These are phyloP conservation scores for Epinotia ramella DNA, from an alignment of 2,888 invertebrate species.

Conservation along the genomic window DNA sequence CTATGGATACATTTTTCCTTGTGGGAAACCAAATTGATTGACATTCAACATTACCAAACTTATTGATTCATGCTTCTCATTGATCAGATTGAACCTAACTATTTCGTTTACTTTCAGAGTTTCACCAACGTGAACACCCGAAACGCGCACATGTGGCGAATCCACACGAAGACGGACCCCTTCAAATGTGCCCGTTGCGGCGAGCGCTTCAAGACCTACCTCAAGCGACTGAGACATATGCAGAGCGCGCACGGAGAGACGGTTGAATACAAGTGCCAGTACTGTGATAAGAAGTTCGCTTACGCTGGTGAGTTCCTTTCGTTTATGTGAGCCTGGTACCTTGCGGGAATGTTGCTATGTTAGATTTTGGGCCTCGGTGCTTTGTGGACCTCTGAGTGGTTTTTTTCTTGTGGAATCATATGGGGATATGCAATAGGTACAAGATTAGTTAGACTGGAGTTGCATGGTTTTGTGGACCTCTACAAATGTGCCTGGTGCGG, in stretches of 20 bases:
- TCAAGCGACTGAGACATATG: constrained; percentile 33
- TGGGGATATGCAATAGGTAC: too few species aligned
- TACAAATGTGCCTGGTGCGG: constrained; percentile 32
- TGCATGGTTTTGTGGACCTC: too few species aligned
- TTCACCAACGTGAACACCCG: constrained; percentile 36
- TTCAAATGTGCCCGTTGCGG: constrained; percentile 33
- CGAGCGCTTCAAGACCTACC: constrained; percentile 29
- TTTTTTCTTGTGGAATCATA: too few species aligned
- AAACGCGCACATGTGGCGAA: constrained; percentile 37
- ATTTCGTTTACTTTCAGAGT: constrained; percentile 8
- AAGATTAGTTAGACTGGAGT: too few species aligned
- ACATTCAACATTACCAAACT: too few species aligned
- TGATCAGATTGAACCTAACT: background rate
- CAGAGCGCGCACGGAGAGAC: constrained; percentile 16
- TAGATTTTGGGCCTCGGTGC: too few species aligned
- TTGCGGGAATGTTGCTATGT: too few species aligned
- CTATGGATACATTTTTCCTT: too few species aligned
- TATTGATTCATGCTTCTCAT: too few species aligned
- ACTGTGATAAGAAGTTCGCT: constrained; percentile 31
- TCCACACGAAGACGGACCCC: constrained; percentile 27
- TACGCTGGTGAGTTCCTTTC: constrained; percentile 30
- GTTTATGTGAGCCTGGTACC: background rate
- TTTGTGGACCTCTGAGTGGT: too few species aligned
- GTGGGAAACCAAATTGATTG: too few species aligned
- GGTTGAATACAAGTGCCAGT: constrained; percentile 13